Conservation (phyloP, 2,113 vertebrate genomes). For the Mobula birostris region DNA sequence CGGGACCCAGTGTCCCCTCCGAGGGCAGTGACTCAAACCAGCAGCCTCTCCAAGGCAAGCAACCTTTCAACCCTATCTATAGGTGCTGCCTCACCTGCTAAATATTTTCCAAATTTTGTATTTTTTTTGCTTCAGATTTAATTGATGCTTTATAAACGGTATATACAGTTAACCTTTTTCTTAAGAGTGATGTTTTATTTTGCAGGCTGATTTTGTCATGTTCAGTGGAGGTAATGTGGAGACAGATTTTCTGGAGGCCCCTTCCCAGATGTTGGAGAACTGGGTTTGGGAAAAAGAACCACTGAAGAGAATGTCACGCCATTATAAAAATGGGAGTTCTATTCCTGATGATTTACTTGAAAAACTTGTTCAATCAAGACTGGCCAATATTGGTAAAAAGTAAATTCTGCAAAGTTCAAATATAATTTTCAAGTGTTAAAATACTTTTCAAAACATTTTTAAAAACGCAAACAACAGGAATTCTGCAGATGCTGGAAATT, state of each 20-base stretch:
- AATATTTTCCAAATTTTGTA: no score
- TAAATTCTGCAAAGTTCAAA: neutral
- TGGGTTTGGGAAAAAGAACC: constrained; percentile 92
- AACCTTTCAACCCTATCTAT: no score
- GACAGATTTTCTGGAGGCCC: constrained; percentile 90
- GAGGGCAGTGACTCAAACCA: no score
- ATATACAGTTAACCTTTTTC: neutral
- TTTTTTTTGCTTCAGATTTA: neutral
- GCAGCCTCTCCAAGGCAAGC: no score
- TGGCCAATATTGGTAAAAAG: constrained; percentile 79
- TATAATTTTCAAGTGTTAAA: neutral
- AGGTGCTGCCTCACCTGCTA: no score
- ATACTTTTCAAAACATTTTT: neutral
- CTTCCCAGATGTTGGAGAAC: constrained; percentile 94
- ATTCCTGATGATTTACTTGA: constrained; percentile 71
- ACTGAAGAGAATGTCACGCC: constrained; percentile 75
- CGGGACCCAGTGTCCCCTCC: no score
- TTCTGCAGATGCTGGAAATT: no score
- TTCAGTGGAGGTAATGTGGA: constrained; percentile 91
- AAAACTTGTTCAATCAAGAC: constrained; percentile 78
- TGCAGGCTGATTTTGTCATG: constrained; percentile 76
- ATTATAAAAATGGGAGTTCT: constrained; percentile 73
- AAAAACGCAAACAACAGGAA: no score
- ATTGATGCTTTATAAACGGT: neutral
- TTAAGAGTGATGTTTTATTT: constrained; percentile 37